phyloP scores from a whole-genome alignment of 2,113 vertebrate species.

The Hyla sarda region DNA sequence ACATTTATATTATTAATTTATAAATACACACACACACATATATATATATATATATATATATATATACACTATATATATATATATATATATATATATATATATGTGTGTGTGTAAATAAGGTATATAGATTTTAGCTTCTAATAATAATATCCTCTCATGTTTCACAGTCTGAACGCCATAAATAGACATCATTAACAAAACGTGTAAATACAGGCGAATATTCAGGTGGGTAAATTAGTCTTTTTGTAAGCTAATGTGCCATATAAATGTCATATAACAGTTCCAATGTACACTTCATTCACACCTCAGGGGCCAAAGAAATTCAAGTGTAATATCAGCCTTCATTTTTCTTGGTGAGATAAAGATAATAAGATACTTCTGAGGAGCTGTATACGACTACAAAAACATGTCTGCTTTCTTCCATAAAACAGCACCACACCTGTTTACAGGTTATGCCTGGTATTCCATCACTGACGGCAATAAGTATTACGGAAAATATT shows the following conservation, averaged over 20 bases:
- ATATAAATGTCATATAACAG: not conserved
- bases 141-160: not conserved
- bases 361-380: no score
- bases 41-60: not conserved
- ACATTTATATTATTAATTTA: no score
- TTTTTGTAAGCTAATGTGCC: not conserved
- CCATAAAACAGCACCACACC: no score
- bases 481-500: no score
- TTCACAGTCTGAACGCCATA: not conserved
- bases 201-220: conserved; percentile 16
- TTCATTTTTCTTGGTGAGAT: not conserved
- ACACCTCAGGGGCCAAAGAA: not conserved
- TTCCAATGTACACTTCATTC: not conserved
- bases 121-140: not conserved
- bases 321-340: not conserved
- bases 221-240: conserved; percentile 1
- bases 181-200: conserved; percentile 17
- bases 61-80: not conserved
- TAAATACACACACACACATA: no score
- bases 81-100: not conserved
- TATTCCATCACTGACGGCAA: no score
- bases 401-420: not conserved
- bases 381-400: not conserved
- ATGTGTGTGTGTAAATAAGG: not conserved
- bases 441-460: no score